Evolutionary conservation across 2,888 invertebrate genomes (phyloP), one percentile per base, ranked within the genome.

Genomic region (Saturnia pavonia): DNA sequence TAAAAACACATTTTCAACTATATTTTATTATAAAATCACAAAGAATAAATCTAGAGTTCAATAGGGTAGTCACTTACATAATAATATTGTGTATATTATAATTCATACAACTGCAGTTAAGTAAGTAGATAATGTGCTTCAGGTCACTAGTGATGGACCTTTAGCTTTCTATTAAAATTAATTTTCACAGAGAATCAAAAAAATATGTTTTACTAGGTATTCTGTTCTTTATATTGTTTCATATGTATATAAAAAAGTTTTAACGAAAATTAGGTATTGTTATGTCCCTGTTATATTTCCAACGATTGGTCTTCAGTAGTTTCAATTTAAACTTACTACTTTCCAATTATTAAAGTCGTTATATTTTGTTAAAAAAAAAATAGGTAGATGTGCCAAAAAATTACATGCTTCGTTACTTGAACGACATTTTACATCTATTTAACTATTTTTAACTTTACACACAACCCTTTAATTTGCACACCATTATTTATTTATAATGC

Each of bases 1-100:
- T 40, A 67, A 68, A 69, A 68, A 70, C 67, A 68, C 45, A 85
- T 89, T 91, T 91, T 91, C 90, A 92, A 91, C 91, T 92, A 92
- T 92, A 91, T 95, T 95, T 95, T 95, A 95, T 95, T 95, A 95
- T 95, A 95, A 95, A 95, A 95, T 95, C 95, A 95, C 95, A 95
- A 95, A 95, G 95, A 95, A 95, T 95, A 95, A 95, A 94, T 95
- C 95, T 95, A 95, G 95, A 95, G 94, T 94, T 94, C 93, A 93
- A 90, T 93, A 93, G 91, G 89, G 90, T 91, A 91, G 91, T 92
- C 90, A 91, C 91, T 91, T 91, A 91, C 87, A 86, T 90, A 90
- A 86, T 88, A 88, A 86, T 88, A 88, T 88, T 88, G 88, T 90
- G 86, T 90, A 88, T 80, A 80, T 70, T 71, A 69, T 85, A 86